phyloP scores from a whole-genome alignment of 2,888 invertebrate species.

The Perithous albicinctus region DNA sequence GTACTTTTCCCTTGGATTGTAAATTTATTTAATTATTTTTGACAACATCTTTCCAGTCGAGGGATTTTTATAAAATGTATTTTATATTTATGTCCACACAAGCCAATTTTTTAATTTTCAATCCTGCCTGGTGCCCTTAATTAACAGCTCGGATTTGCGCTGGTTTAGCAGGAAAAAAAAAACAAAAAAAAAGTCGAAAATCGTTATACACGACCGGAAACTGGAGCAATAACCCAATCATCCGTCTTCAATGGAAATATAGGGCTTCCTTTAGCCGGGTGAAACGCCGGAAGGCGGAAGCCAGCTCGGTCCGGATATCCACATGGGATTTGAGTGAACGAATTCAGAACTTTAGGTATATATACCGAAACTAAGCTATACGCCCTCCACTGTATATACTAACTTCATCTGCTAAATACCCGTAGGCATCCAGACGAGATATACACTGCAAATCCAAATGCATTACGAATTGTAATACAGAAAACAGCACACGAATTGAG shows the following conservation, averaged over 20 bases:
- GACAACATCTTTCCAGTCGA: too few species aligned
- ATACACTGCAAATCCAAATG: not conserved
- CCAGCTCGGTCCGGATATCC: constrained; percentile 51
- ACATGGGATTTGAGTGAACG: constrained; percentile 51
- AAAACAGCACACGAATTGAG: too few species aligned
- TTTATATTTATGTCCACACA: too few species aligned
- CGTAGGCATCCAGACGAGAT: constrained; percentile 10
- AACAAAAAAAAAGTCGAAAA: not conserved
- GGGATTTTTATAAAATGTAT: too few species aligned
- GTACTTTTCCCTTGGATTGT: too few species aligned
- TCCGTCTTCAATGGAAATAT: constrained; percentile 56
- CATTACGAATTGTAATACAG: not conserved
- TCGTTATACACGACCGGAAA: not conserved
- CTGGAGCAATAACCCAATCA: constrained; percentile 26
- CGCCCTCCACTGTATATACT: not conserved
- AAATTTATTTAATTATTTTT: too few species aligned
- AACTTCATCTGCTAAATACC: constrained; percentile 47
- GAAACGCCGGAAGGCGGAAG: constrained; percentile 56
- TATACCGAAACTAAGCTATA: not conserved
- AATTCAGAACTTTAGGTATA: constrained; percentile 20
- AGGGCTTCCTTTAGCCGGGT: constrained; percentile 43
- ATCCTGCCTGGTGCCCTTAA: too few species aligned
- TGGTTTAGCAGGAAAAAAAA: too few species aligned
- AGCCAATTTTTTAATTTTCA: too few species aligned
- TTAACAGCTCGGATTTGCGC: too few species aligned